phyloP scores from a whole-genome alignment of 2,888 invertebrate genomes.

The Eremobia ochroleuca region DNA sequence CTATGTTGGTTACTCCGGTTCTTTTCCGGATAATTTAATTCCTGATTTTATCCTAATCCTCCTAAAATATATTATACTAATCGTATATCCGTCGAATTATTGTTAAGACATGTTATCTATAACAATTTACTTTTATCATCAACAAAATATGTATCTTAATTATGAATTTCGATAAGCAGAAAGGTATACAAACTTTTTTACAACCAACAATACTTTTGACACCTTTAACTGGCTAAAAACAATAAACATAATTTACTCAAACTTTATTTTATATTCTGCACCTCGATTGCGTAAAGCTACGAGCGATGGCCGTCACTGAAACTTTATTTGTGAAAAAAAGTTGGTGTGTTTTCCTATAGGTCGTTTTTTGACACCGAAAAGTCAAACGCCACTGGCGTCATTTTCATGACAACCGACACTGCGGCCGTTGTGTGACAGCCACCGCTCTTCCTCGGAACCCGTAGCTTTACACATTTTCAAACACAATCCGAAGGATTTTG shows the following conservation, averaged over 20 bases:
- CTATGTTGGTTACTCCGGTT: too few species aligned
- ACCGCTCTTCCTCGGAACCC: background rate
- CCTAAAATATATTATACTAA: too few species aligned
- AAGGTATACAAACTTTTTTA: background rate
- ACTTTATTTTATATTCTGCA: background rate
- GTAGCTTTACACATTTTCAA: background rate
- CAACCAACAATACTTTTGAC: background rate
- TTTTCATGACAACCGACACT: background rate
- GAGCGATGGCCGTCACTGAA: background rate
- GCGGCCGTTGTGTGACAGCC: background rate
- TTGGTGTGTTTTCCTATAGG: background rate
- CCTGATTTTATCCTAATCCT: too few species aligned
- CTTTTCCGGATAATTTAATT: too few species aligned
- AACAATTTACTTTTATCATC: constrained; percentile 7
- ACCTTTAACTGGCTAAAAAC: background rate
- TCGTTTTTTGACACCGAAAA: background rate
- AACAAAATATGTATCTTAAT: background rate
- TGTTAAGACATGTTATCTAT: background rate
- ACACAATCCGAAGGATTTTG: background rate
- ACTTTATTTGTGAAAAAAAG: background rate
- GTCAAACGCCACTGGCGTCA: background rate
- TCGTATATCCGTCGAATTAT: background rate
- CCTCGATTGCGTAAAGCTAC: background rate
- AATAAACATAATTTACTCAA: background rate
- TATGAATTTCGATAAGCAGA: constrained; percentile 1